Conservation (phyloP, 2,113 vertebrate species). For the Andinoacara biseriatus region DNA sequence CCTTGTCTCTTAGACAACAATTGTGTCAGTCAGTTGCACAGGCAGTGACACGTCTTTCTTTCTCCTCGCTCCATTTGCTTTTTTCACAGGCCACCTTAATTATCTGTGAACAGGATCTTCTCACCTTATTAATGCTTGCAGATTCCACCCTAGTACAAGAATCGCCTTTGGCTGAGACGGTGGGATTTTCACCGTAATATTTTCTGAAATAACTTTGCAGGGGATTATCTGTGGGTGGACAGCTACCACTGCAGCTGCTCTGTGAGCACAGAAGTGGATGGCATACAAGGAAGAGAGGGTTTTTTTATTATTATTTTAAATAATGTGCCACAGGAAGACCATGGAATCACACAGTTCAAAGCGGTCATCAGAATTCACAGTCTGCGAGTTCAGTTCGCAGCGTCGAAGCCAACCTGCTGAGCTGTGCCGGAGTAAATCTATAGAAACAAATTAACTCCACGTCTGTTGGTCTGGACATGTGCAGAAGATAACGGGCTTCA, state of each 20-base stretch:
- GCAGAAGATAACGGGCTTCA: constrained; percentile 67
- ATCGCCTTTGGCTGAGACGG: constrained; percentile 46
- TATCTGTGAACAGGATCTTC: constrained; percentile 49
- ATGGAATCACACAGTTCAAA: constrained; percentile 45
- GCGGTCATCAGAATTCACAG: constrained; percentile 63
- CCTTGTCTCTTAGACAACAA: not conserved
- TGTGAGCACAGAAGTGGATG: constrained; percentile 39
- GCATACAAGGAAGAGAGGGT: constrained; percentile 16
- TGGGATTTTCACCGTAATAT: constrained; percentile 55
- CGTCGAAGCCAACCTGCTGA: constrained; percentile 49
- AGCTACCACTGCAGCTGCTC: constrained; percentile 39
- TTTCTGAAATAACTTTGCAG: constrained; percentile 52
- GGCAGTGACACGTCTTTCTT: constrained; percentile 3
- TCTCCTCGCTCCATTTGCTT: constrained; percentile 27
- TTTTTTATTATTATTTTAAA: constrained; percentile 6
- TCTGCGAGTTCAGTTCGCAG: constrained; percentile 30
- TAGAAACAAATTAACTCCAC: constrained; percentile 68
- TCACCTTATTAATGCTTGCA: constrained; percentile 59
- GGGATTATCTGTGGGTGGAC: constrained; percentile 59
- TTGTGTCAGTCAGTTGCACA: constrained; percentile 12
- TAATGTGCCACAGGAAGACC: constrained; percentile 49
- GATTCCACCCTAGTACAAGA: constrained; percentile 45
- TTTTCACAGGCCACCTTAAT: constrained; percentile 52
- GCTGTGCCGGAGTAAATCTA: constrained; percentile 66
- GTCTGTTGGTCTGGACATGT: constrained; percentile 57